A percentile compares a stretch with the other conserved stretches of the same genome.
Conservation (phyloP, 2,113 vertebrate species). For the Gasterosteus nipponicus region DNA sequence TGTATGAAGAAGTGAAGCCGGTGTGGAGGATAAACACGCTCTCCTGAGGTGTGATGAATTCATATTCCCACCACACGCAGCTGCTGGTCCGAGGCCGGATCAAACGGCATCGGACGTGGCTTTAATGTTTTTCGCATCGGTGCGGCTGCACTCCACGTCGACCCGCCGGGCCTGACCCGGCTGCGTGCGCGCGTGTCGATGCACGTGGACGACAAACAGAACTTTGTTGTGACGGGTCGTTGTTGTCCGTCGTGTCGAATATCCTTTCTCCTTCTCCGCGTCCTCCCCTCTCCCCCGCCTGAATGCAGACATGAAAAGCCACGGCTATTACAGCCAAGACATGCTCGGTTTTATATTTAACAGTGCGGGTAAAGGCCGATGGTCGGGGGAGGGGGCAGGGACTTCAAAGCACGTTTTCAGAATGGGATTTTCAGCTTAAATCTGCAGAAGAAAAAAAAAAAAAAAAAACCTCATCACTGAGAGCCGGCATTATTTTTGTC, state of each 20-base stretch:
- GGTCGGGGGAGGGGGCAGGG: slow-evolving; percentile 36
- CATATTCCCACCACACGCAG: slow-evolving; percentile 60
- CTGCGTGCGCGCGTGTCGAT: background rate
- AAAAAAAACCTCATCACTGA: slow-evolving; percentile 73
- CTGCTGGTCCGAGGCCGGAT: slow-evolving; percentile 49
- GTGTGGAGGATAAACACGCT: slow-evolving; percentile 26
- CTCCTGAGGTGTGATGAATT: slow-evolving; percentile 35
- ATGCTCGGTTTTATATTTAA: slow-evolving; percentile 79
- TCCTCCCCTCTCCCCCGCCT: slow-evolving; percentile 38
- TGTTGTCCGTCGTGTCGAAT: slow-evolving; percentile 12
- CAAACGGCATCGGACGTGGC: slow-evolving; percentile 58
- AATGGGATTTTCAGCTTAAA: slow-evolving; percentile 80
- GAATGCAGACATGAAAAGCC: slow-evolving; percentile 58
- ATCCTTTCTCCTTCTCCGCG: slow-evolving; percentile 31
- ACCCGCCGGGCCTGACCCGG: background rate
- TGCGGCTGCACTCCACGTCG: slow-evolving; percentile 45
- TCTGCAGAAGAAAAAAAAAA: slow-evolving; percentile 75
- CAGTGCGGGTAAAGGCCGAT: slow-evolving; percentile 66
- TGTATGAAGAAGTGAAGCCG: slow-evolving; percentile 20
- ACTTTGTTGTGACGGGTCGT: slow-evolving; percentile 20
- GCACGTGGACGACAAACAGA: slow-evolving; percentile 24
- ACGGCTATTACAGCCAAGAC: slow-evolving; percentile 73
- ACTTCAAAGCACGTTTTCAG: slow-evolving; percentile 80
- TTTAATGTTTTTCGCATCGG: slow-evolving; percentile 60
- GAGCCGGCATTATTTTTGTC: slow-evolving; percentile 61